Percentiles rank a stretch among this genome's conserved stretches.
phyloP scores from a whole-genome alignment of 2,113 vertebrate genomes.

The Lagenorhynchus albirostris region DNA sequence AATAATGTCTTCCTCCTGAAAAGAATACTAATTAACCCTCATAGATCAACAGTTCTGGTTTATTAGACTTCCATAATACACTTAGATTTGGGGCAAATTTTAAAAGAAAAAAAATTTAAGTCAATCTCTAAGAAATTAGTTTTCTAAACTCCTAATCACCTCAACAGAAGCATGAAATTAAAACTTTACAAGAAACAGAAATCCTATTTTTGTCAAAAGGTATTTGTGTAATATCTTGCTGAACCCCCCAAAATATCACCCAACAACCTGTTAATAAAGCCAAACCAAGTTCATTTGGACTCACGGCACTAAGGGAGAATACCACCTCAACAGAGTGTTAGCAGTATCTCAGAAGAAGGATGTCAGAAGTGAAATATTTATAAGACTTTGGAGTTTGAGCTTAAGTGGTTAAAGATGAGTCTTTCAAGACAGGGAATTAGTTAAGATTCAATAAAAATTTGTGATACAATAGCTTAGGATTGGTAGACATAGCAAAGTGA shows the following conservation, averaged over 20 bases:
- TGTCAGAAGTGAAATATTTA: neutral
- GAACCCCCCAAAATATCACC: neutral
- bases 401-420: neutral
- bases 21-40: neutral
- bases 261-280: neutral
- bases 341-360: neutral
- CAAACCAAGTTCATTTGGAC: neutral
- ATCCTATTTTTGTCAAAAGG: neutral
- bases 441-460: neutral
- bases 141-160: neutral
- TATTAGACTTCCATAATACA: neutral
- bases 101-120: neutral
- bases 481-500: neutral
- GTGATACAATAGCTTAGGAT: neutral
- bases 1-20: neutral
- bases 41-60: neutral
- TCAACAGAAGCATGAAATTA: neutral
- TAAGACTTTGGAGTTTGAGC: neutral
- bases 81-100: neutral
- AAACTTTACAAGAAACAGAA: neutral
- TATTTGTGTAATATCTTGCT: neutral
- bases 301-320: neutral
- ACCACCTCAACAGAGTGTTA: neutral
- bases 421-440: neutral
- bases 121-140: neutral